Base-by-base conservation (phyloP, 2,113 vertebrate species). In the Phalacrocorax pelagicus region DNA sequence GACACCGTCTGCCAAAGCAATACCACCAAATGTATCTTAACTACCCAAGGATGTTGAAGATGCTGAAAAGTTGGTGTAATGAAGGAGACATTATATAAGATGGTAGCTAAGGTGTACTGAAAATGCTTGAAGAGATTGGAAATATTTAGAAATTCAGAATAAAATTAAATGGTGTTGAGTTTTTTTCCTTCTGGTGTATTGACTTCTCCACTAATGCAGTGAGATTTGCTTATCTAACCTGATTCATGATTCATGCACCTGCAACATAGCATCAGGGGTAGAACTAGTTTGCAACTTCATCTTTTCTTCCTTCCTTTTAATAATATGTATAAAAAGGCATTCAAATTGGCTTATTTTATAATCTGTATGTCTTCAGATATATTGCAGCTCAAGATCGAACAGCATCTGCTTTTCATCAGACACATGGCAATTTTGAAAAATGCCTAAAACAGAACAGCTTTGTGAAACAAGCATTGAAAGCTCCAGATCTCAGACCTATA, bases 201-300 rank as follows among this genome's bases (percentile, higher is more conserved):
- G 21, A 92, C 95, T 94, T 97, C 72, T 94, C 85, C 88, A 88
- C 52, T 62, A 95, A n/a, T 74, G 55, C 78, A 62, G 61, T 51
- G 66, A 94, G 67, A 79, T 81, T 73, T 88, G 23, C 46, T 96
- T 90, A 88, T 88, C 83, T 85, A 92, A 91, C 69, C 86, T 78
- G 23, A 90, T 93, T 90, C 59, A 57, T 94, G 18, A 89, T 11
- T 85, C 42, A 27, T 80, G 32, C 49, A 77, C 59, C 57, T 95
- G n/a, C 62, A 95, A 86, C 6, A 54, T 15, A 90, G 51, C 47
- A 71, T 26, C 66, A 75, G 80, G 19, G 46, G 6, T 47, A 44
- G 61, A 75, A 88, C 36, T 38, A 78, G 29, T 88, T 90, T 85
- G n/a, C 24, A 92, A 57, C 32, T 88, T 95, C 47, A 90, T 70